phyloP scores from a whole-genome alignment of 2,797 vertebrate genomes.

The Falco biarmicus region DNA sequence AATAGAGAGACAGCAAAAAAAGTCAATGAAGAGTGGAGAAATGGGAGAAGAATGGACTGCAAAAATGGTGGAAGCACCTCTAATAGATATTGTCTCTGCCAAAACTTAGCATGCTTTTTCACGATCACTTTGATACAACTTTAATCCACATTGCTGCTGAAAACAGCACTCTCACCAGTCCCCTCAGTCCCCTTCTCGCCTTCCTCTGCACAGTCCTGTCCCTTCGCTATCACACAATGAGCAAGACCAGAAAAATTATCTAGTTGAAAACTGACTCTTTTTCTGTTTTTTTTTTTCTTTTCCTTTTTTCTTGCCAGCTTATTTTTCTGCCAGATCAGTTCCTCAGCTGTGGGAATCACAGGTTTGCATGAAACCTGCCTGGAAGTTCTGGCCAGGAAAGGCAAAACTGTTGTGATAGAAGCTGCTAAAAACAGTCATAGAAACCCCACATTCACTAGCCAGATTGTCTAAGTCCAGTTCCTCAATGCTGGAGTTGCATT shows the following conservation, averaged over 20 bases:
- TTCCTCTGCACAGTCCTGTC: neutral
- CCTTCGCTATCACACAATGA: neutral
- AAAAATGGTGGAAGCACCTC: neutral
- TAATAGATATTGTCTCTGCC: neutral
- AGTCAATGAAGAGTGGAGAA: constrained; percentile 22
- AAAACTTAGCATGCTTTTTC: neutral
- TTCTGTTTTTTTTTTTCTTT: neutral
- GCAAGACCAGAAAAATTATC: neutral
- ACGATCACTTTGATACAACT: neutral
- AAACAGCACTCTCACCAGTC: neutral
- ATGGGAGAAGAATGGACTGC: neutral
- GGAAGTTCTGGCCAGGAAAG: neutral
- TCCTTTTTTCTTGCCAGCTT: neutral
- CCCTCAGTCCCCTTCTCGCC: neutral
- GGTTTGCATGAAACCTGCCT: neutral
- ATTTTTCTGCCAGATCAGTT: neutral
- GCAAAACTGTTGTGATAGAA: neutral
- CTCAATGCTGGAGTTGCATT: neutral
- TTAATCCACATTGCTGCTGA: neutral
- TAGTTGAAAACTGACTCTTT: neutral
- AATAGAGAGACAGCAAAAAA: neutral
- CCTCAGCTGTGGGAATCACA: neutral
- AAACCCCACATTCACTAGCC: neutral
- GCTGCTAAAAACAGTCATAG: neutral
- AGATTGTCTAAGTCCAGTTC: neutral